Evolutionary conservation across 2,888 invertebrate genomes (phyloP), one percentile per base, ranked within the genome.

Genomic region (Onchidella celtica): DNA sequence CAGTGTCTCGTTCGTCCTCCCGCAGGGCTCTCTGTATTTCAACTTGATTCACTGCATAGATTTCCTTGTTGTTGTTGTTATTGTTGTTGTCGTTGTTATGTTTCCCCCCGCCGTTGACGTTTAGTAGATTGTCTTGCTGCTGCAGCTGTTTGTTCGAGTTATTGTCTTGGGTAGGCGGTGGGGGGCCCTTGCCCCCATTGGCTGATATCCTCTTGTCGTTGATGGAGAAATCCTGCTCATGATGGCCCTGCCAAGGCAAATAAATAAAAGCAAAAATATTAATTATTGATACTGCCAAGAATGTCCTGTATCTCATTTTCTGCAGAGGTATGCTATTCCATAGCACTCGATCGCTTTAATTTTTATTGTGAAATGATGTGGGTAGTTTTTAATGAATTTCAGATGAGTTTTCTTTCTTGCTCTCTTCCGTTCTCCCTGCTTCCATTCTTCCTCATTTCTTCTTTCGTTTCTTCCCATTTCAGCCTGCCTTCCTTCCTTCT

Each of bases 121-220:
- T 47, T 27, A 47, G 29, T 17, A 47, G 6, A 0, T 21, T 40
- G 3, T 29, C 17, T n/a, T n/a, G n/a, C n/a, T n/a, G n/a, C n/a
- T n/a, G n/a, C n/a, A n/a, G n/a, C n/a, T n/a, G n/a, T n/a, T n/a
- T n/a, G n/a, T n/a, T n/a, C n/a, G n/a, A n/a, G n/a, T n/a, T n/a
- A n/a, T n/a, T n/a, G n/a, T n/a, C n/a, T n/a, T n/a, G n/a, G 1
- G 27, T 47, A 17, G 40, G 27, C 14, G 9, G 27, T 38, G 83
- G 83, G 0, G 84, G 84, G 0, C 84, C 84, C 73, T 82, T 84
- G 55, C 84, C 84, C 0, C 84, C 84, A 70, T 83, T 84, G 24
- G 81, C 69, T 63, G 69, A 79, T 40, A 83, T 83, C 29, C 79
- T 74, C 40, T 81, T 84, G 59, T 81, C 83, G 57, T 38, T 83